Evolutionary conservation across 2,888 invertebrate genomes (phyloP).

Genomic region (Heteromyza rotundicornis): DNA sequence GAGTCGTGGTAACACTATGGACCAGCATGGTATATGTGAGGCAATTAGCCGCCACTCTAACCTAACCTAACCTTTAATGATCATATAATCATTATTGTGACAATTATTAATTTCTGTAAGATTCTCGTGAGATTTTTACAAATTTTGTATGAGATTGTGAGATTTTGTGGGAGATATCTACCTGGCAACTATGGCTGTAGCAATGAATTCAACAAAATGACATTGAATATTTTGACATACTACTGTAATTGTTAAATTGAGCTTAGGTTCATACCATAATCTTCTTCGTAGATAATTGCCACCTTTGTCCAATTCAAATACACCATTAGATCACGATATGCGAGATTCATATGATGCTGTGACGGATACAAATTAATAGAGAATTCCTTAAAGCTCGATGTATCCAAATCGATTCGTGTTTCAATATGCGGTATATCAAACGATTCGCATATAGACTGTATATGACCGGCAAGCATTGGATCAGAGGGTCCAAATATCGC

Average conservation of each 20-base stretch:
- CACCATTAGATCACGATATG: constrained; percentile 84
- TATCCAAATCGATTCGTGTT: constrained; percentile 72
- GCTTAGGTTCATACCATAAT: constrained; percentile 75
- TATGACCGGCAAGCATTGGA: constrained; percentile 79
- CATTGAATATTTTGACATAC: neutral
- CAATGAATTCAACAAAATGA: neutral
- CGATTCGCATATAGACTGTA: constrained; percentile 87
- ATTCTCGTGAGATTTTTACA: no score
- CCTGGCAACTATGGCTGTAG: neutral
- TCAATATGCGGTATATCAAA: constrained; percentile 91
- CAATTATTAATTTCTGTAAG: no score
- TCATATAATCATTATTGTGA: no score
- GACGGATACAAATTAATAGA: constrained; percentile 90
- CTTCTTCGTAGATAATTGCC: constrained; percentile 92
- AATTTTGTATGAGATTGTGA: no score
- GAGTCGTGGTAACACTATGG: no score
- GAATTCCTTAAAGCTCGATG: constrained; percentile 67
- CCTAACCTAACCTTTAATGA: no score
- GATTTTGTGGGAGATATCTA: no score
- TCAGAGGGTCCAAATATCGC: constrained; percentile 76
- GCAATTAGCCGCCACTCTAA: no score
- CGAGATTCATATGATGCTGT: constrained; percentile 78
- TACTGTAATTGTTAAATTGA: no score
- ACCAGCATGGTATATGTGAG: no score
- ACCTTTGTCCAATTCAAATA: constrained; percentile 93